These are phyloP conservation scores for Panthera tigris DNA, from an alignment of 2,113 vertebrate genomes.

Conservation along the genomic window DNA sequence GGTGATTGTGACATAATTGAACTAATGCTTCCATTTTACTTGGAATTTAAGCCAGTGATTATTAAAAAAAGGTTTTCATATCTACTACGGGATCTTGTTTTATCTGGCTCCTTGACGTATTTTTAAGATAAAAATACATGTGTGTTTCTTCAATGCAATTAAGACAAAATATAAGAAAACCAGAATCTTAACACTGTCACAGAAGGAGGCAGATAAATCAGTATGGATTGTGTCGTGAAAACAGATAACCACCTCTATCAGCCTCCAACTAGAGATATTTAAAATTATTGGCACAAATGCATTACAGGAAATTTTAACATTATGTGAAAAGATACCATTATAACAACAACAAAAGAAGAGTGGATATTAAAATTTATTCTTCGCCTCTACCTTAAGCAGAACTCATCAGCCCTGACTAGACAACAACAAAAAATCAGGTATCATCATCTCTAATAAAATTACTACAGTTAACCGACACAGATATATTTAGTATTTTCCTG, in stretches of 20 bases:
- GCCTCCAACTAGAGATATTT: background rate
- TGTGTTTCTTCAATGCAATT: constrained; percentile 23
- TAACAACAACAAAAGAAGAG: background rate
- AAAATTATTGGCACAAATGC: background rate
- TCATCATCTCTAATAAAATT: background rate
- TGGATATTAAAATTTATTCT: background rate
- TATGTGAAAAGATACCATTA: background rate
- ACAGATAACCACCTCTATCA: background rate
- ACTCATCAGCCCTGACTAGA: background rate
- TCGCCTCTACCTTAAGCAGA: background rate
- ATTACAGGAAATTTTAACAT: background rate
- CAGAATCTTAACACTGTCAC: background rate
- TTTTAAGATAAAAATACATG: constrained; percentile 23
- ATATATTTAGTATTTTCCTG: background rate
- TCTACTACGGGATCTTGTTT: background rate
- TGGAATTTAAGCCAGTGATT: constrained; percentile 23
- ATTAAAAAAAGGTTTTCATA: constrained; percentile 23
- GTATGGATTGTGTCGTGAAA: background rate
- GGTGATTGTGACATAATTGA: background rate
- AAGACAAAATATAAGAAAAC: constrained; percentile 34
- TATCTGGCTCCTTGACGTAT: background rate
- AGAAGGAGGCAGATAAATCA: background rate
- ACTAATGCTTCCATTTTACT: constrained; percentile 4
- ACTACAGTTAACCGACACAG: background rate
- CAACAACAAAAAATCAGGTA: background rate